Evolutionary conservation across 2,797 vertebrate genomes (phyloP), one percentile per base, ranked within the genome.

Genomic region (Sebastes cheni): DNA sequence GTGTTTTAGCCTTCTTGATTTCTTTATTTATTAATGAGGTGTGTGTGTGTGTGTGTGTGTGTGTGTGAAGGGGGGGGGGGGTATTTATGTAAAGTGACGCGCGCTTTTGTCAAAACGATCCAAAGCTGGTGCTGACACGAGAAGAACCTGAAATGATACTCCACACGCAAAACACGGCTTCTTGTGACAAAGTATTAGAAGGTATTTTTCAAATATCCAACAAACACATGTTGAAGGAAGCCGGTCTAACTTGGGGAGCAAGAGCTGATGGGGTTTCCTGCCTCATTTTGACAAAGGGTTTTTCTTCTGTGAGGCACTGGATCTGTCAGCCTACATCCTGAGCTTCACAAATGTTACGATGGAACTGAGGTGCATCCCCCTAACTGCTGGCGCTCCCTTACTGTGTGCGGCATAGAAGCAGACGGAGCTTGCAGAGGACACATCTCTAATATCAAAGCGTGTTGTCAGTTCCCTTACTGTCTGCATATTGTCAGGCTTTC

Each of bases 321-420:
- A 67, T 42, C 74, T 91, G 86, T 90, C 91, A 67, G 77, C 82
- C 64, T 2, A 8, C 61, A 39, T 79, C 64, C 78, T 29, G 73
- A 14, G 72, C 69, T 79, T 75, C 75, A 59, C 27, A 75, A 72
- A 88, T 65, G 75, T 86, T 60, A 4, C 58, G 76, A 80, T 71
- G 83, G 66, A 87, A 73, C 39, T 22, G 42, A 75, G 67, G 55
- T 67, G 36, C 69, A 22, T 54, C 29, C 29, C 5, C 27, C 9
- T 61, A 65, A 72, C 67, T 61, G 72, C 73, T 55, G 68, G 36
- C 59, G 61, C 66, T 75, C 20, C 55, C 36, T 58, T 10, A 25
- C 60, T 36, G 14, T 20, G 5, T 29, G 56, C 67, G 29, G 65
- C 65, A 64, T 27, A 77, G 61, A 75, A 2, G n/a, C 27, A 29